Base-by-base conservation (phyloP, 2,888 invertebrate genomes). In the Drosophila trichaetosa region DNA sequence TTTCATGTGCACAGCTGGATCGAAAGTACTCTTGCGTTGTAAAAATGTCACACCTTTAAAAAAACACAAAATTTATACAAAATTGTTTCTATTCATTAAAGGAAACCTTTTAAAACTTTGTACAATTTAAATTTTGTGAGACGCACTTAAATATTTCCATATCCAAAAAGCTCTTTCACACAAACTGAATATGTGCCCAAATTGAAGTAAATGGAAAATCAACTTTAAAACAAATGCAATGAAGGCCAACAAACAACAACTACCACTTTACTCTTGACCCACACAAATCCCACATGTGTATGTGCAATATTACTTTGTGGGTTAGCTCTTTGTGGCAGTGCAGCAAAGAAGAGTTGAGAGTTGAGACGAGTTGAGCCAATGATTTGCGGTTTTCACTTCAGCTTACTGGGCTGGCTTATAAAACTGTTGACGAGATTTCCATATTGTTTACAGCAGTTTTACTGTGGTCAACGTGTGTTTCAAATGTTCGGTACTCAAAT, bases 381-480 rank as follows among this genome's bases (percentile, higher is more conserved):
- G 65, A 71, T 79, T 78, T 79, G 68, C 54, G 75, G 78, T 68
- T 74, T 73, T 61, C 21, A n/a, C 29, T 34, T 58, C 48, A 74
- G 51, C 56, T 61, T 61, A n/a, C 61, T 59, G 46, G 16, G 63
- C 33, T 56, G 46, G 70, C 74, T 74, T 70, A 59, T 60, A 62
- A 70, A 70, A 61, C 67, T 65, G 56, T 65, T 70, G 64, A 52
- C 31, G 52, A 65, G 33, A 46, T 62, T 71, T 66, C 67, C 69
- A 74, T 76, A 82, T 69, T 82, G 80, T 69, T 76, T 80, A 71
- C 80, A 80, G 67, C 73, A 78, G 69, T 74, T 81, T 73, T 71
- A 57, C 66, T 83, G 79, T 69, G 83, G 83, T 80, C 80, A 74
- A 73, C 54, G 66, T 74, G 46, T 59, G 67, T 63, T 76, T 69